Percentiles rank a stretch among this genome's conserved stretches.
Conservation (phyloP, 2,888 invertebrate genomes). For the Eupithecia subumbrata region DNA sequence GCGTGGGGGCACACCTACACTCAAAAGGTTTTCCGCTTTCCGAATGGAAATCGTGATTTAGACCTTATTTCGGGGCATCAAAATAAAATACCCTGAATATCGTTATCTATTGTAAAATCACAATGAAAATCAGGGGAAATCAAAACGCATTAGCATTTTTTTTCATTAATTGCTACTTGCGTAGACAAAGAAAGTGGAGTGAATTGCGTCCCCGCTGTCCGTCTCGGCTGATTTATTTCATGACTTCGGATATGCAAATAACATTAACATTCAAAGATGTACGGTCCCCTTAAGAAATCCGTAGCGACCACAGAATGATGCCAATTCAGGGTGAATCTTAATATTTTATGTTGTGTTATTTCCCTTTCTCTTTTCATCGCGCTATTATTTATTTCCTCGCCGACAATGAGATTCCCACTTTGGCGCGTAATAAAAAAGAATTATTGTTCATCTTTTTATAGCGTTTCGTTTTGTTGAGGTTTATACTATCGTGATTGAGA, state of each 20-base stretch:
- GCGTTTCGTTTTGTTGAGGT: constrained; percentile 77
- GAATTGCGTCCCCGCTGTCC: constrained; percentile 79
- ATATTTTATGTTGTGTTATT: constrained; percentile 84
- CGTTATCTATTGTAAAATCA: constrained; percentile 19
- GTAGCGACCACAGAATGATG: constrained; percentile 80
- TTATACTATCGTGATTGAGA: constrained; percentile 68
- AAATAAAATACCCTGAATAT: constrained; percentile 43
- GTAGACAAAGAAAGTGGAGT: constrained; percentile 75
- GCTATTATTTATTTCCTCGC: constrained; percentile 82
- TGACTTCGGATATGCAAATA: constrained; percentile 84
- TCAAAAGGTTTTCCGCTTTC: constrained; percentile 57
- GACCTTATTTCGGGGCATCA: constrained; percentile 64
- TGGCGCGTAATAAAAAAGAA: constrained; percentile 83
- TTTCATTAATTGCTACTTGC: constrained; percentile 74
- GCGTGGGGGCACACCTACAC: constrained; percentile 64
- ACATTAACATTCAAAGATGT: constrained; percentile 82
- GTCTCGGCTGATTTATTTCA: constrained; percentile 83
- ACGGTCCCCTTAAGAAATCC: constrained; percentile 77
- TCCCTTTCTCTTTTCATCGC: constrained; percentile 80
- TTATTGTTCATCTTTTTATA: constrained; percentile 83
- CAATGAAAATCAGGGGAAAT: constrained; percentile 36
- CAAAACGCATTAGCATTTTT: constrained; percentile 60
- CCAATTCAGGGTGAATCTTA: constrained; percentile 83
- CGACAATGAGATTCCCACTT: constrained; percentile 84
- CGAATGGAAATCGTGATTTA: constrained; percentile 70